Conservation (phyloP, 2,113 vertebrate genomes). For the Alethe diademata region DNA sequence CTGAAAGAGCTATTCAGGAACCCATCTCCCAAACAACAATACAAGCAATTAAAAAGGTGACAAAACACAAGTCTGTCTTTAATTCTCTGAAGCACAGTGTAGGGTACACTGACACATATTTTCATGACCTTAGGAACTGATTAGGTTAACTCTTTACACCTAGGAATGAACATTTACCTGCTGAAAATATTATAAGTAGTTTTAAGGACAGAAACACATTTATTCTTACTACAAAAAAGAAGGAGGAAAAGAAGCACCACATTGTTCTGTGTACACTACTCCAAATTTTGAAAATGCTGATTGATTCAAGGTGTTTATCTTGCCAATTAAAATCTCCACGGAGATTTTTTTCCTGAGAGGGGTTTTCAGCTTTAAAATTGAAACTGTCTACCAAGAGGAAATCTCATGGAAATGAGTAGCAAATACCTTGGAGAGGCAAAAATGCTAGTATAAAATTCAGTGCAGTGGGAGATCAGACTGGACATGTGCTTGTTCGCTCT, state of each 20-base stretch:
- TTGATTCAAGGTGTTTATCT: neutral
- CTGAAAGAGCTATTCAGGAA: neutral
- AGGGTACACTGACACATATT: neutral
- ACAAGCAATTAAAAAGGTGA: neutral
- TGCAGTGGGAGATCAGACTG: neutral
- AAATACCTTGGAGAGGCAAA: neutral
- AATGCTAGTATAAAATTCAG: neutral
- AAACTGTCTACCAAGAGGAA: neutral
- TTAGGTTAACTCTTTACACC: neutral
- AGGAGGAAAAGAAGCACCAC: rapidly evolving
- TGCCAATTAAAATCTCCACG: neutral
- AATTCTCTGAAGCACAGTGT: neutral
- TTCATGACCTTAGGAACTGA: neutral
- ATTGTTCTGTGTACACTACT: neutral
- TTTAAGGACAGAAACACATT: neutral
- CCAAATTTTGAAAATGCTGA: neutral
- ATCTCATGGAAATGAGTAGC: neutral
- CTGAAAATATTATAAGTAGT: neutral
- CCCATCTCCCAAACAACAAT: neutral
- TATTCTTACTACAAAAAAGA: neutral
- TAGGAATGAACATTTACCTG: neutral
- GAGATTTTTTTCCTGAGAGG: neutral
- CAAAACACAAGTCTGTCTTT: neutral
- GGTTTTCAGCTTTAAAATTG: neutral
- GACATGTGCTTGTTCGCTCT: neutral